Evolutionary conservation across 2,113 vertebrate genomes (phyloP).

Genomic region (Brevimyrus niger): DNA sequence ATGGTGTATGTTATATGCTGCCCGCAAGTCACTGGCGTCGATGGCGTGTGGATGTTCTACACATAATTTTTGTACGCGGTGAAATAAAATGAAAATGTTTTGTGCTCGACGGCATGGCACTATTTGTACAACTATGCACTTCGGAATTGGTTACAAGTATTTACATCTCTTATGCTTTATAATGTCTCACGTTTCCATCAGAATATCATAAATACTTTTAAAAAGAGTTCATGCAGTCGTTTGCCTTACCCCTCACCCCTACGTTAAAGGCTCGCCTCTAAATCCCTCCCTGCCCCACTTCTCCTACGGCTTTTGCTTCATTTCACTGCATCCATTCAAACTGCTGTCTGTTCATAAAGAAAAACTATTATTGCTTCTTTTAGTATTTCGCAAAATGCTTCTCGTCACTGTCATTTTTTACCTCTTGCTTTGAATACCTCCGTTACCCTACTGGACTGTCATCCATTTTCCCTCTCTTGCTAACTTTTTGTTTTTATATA

Average conservation of each 20-base stretch:
- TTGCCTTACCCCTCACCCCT: not conserved
- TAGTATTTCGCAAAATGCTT: conserved; percentile 43
- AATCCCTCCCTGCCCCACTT: conserved; percentile 40
- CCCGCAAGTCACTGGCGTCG: not conserved
- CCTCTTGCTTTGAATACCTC: conserved; percentile 17
- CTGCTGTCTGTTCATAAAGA: conserved; percentile 48
- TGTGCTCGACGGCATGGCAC: conserved; percentile 33
- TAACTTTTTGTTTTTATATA: conserved; percentile 4
- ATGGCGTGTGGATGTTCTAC: conserved; percentile 35
- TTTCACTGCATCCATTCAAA: conserved; percentile 43
- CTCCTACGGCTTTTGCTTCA: conserved; percentile 48
- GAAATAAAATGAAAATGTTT: conserved; percentile 18
- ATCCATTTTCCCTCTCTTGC: conserved; percentile 5
- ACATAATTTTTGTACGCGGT: conserved; percentile 45
- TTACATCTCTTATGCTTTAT: conserved; percentile 44
- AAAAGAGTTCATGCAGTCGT: conserved; percentile 15
- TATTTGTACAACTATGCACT: conserved; percentile 38
- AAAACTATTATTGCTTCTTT: conserved; percentile 70
- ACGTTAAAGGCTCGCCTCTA: not conserved
- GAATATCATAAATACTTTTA: conserved; percentile 47
- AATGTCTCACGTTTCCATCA: conserved; percentile 35
- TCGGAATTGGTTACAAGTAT: conserved; percentile 41
- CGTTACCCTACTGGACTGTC: conserved; percentile 1
- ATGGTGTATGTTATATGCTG: not conserved
- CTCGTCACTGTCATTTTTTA: conserved; percentile 25